Conservation (phyloP, 2,888 invertebrate genomes). For the Cephus spinipes region DNA sequence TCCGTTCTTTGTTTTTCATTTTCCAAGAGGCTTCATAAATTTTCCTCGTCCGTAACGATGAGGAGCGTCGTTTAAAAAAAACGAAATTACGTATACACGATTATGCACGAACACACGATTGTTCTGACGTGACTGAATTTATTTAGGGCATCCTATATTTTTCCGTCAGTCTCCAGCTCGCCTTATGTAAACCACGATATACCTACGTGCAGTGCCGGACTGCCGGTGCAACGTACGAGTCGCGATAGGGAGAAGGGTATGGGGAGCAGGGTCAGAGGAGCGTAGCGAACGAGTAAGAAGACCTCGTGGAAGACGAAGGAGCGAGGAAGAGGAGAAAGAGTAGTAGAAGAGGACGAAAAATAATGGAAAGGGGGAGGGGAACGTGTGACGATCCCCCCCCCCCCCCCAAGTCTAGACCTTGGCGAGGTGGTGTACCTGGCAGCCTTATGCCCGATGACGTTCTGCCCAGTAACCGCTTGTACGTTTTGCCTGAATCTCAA, state of each 20-base stretch:
- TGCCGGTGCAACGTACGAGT: constrained; percentile 10
- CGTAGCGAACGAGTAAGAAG: neutral
- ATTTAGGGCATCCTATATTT: constrained; percentile 5
- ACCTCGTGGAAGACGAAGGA: neutral
- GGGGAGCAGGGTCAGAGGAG: neutral
- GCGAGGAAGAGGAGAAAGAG: constrained; percentile 6
- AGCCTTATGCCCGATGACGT: constrained; percentile 1
- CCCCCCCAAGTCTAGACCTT: constrained; percentile 22
- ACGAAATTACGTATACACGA: neutral
- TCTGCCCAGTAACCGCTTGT: constrained; percentile 3
- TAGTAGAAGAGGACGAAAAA: neutral
- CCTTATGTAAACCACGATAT: constrained; percentile 7
- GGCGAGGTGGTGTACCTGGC: constrained; percentile 24
- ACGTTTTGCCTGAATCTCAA: constrained; percentile 6
- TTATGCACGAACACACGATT: neutral
- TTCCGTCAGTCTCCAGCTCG: constrained; percentile 3
- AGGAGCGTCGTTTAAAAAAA: neutral
- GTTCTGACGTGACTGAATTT: neutral
- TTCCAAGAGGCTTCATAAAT: neutral
- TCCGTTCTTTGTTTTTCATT: neutral
- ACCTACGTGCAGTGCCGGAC: constrained; percentile 2
- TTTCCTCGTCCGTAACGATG: neutral
- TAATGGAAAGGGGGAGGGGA: constrained; percentile 7
- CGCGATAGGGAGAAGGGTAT: neutral
- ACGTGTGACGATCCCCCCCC: constrained; percentile 9